Base-by-base conservation (phyloP, 2,113 vertebrate genomes). In the Ivindomyrus marchei region DNA sequence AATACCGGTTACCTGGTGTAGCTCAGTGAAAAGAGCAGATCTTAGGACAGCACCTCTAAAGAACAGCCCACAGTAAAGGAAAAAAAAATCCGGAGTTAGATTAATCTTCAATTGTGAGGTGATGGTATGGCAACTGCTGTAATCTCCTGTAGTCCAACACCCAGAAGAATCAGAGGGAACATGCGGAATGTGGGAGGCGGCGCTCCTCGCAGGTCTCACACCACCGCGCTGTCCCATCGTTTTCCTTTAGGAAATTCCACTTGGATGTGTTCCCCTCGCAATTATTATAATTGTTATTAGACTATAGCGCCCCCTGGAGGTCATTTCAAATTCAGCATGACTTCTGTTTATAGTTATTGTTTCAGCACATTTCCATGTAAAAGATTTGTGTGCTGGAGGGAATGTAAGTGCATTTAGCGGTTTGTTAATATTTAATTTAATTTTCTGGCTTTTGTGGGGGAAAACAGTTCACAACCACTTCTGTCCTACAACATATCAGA, bases 161-260 rank as follows among this genome's bases (percentile, higher is more conserved):
- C 24, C 49, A 31, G 85, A 47, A 52, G 49, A 53, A 39, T 52
- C 49, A n/a, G n/a, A 53, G 49, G 8, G 27, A 27, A 53, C 85
- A 53, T 31, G 85, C 50, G 85, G 49, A 87, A 87, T 87, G 85
- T 56, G 10, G 85, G n/a, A 39, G 85, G 85, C 85, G 85, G 85
- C 15, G 85, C 85, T 36, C 13, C 50, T 31, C 85, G 50, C 85
- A 27, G 50, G 62, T 70, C 62, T 70, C 62, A 70, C 62, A 27
- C n/a, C 62, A 70, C 10, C 62, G 62, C 62, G 62, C n/a, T 70
- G 62, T 70, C 62, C 62, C 62, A 70, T 70, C 62, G 62, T 27
- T 70, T 31, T 70, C n/a, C 62, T 70, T 31, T 70, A 70, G 62
- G 62, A 70, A 70, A 70, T 31, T 70, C n/a, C 62, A 70, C 3